phyloP scores from a whole-genome alignment of 2,113 vertebrate species.

The Empidonax alnorum region DNA sequence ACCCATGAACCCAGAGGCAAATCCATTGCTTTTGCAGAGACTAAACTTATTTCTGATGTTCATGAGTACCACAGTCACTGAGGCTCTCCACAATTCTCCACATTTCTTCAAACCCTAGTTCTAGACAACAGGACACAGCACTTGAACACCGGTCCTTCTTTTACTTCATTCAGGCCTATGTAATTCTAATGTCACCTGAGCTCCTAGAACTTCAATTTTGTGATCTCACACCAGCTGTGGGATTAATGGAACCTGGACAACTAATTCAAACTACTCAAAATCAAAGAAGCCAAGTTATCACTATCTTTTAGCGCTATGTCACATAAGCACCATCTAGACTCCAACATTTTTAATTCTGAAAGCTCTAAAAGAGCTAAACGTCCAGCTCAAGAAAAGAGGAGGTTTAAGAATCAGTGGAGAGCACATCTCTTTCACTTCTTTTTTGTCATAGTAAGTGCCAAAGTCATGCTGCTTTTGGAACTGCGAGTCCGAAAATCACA shows the following conservation, averaged over 20 bases:
- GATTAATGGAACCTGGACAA: not conserved
- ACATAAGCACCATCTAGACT: not conserved
- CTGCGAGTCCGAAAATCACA: not conserved
- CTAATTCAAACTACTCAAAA: not conserved
- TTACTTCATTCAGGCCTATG: not conserved
- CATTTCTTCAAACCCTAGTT: not conserved
- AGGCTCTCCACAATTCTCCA: not conserved
- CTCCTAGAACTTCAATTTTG: not conserved
- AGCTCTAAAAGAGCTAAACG: not conserved
- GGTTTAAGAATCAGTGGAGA: not conserved
- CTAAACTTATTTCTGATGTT: not conserved
- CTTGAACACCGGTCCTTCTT: not conserved
- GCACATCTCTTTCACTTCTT: not conserved
- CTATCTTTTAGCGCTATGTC: not conserved
- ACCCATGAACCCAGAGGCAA: not conserved
- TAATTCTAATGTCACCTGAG: not conserved
- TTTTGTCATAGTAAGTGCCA: not conserved
- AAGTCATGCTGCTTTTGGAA: not conserved
- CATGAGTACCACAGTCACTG: not conserved
- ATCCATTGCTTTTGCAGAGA: not conserved
- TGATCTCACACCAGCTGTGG: not conserved
- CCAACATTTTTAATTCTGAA: not conserved
- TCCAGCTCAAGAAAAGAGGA: not conserved
- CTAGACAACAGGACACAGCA: not conserved
- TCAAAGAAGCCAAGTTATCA: not conserved